Base-by-base conservation (phyloP, 2,797 vertebrate genomes). In the Streptopelia turtur region DNA sequence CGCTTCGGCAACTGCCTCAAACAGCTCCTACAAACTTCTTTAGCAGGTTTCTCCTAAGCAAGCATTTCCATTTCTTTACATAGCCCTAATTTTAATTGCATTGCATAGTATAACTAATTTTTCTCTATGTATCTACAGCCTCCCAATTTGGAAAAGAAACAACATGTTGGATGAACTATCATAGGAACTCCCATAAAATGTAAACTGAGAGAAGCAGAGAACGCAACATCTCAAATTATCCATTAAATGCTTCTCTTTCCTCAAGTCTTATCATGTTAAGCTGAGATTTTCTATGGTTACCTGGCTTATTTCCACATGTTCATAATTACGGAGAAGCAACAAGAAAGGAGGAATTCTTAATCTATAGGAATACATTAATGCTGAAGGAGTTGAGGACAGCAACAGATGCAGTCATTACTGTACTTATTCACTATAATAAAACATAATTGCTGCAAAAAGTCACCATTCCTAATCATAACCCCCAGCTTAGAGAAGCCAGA, bases 21-120 rank as follows among this genome's bases (percentile, higher is more conserved):
- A 33, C 57, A 37, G 89, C 87, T 92, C 89, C 65, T 52, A 56
- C 57, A n/a, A 66, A 70, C 55, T 60, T 33, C 59, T 91, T 21
- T 3, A 70, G 85, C 65, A 91, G 70, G 35, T 64, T 90, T 68
- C 87, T 91, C 64, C 86, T 10, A 31, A 92, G 68, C 83, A 96
- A 91, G 90, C 35, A 10, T 81, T 78, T 75, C 83, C 57, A 90
- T 20, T 89, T 31, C 81, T 89, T 93, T 63, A 66, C 31, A 28
- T 14, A 93, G 90, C 86, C 64, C 86, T 63, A 13, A 74, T 60
- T 82, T 71, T 86, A 70, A 77, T 31, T 61, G 74, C 63, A 52
- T 11, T 13, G 4, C 60, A 56, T 47, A 9, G 1, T 5, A 9
- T 27, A 89, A 63, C 35, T 55, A 8, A 0, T 74, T 80, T 28